phyloP scores from a whole-genome alignment of 2,797 vertebrate genomes.

The Poeciliopsis infans region DNA sequence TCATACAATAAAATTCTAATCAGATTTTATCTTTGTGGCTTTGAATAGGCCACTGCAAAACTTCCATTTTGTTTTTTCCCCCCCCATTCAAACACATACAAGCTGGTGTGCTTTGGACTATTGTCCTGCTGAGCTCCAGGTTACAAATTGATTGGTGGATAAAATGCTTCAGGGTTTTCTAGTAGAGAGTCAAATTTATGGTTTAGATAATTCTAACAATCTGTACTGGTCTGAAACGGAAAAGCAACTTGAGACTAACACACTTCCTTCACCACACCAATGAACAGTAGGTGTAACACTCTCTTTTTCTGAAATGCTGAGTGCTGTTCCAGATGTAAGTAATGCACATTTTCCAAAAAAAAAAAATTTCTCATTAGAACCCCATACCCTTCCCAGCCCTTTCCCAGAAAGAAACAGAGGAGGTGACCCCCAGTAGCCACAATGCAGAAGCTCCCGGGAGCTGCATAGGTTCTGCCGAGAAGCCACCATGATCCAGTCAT shows the following conservation, averaged over 20 bases:
- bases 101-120: not conserved
- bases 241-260: not conserved
- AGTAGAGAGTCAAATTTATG: not conserved
- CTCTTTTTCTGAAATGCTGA: constrained; percentile 19
- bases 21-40: not conserved
- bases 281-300: constrained; percentile 21
- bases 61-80: not conserved
- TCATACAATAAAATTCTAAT: not conserved
- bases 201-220: not conserved
- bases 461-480: too few relatives aligned
- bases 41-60: not conserved
- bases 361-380: not conserved
- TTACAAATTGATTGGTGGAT: not conserved
- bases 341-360: not conserved
- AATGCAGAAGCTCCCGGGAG: too few relatives aligned
- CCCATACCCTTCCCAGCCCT: too few relatives aligned
- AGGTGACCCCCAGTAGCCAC: too few relatives aligned
- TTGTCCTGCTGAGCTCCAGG: not conserved
- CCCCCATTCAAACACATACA: not conserved
- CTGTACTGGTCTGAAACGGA: not conserved
- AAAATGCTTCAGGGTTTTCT: not conserved
- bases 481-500: too few relatives aligned
- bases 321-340: not conserved
- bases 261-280: not conserved
- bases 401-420: too few relatives aligned